Evolutionary conservation across 1,140 invertebrate species (phyloP), one percentile per base, ranked within the genome.

Genomic region (Leptinotarsa undecemlineata): DNA sequence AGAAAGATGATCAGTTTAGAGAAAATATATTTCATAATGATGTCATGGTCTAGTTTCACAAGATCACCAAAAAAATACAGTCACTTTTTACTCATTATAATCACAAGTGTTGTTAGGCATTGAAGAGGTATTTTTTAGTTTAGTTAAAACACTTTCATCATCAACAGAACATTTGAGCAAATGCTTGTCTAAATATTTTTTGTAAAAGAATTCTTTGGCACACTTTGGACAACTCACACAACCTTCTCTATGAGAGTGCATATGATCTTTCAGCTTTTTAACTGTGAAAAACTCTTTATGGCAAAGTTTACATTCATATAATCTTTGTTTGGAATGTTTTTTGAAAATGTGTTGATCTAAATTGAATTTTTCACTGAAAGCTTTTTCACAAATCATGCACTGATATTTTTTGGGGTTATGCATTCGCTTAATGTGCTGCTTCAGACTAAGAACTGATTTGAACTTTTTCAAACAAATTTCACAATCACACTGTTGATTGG

Each of bases 341-440:
- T 77, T 80, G 48, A 79, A 48, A 14, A 71, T 26, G 33, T 81
- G 80, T 26, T 74, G 76, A 67, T 76, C 78, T 21, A 80, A 74
- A 71, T 79, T 81, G 19, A 75, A 78, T 67, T 78, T 78, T 73
- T 80, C 80, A 20, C 76, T 76, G 33, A 80, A 81, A 19, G 71
- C 66, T 74, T 81, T 79, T 15, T 77, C 80, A 68, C 83, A 84
- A 19, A 81, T 76, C n/a, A 77, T 75, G 68, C 83, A 84, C 61
- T 74, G 62, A 63, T 82, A 78, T 17, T 74, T 74, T 17, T 68
- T 42, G 20, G 64, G 57, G 15, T 69, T 48, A 42, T 77, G 76
- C 47, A 77, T 74, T 15, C 76, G 48, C 60, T 74, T 77, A 51
- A 68, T 72, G 63, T 77, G 76, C 48, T 77, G 76, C 33, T 72